These are phyloP conservation scores for Anhinga rufa DNA, from an alignment of 2,113 vertebrate species.

Conservation along the genomic window DNA sequence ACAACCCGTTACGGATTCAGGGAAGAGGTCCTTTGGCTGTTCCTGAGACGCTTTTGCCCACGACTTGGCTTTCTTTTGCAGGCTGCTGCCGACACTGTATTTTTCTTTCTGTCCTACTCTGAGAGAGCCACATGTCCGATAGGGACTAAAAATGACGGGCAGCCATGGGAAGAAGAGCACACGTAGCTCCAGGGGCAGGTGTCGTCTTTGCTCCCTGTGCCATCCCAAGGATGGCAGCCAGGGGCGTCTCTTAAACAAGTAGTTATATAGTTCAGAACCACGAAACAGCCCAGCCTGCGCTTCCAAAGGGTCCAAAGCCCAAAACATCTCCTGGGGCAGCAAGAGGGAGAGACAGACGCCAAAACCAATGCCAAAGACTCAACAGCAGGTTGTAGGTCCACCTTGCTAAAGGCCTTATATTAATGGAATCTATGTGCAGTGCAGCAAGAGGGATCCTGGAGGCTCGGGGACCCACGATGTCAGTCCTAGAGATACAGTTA, in stretches of 20 bases:
- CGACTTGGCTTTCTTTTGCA: background rate
- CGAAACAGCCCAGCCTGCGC: background rate
- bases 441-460: background rate
- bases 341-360: background rate
- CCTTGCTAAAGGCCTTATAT: background rate
- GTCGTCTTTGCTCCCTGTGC: background rate
- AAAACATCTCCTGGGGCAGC: background rate
- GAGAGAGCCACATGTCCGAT: background rate
- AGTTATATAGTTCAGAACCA: background rate
- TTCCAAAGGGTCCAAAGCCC: background rate
- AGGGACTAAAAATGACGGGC: background rate
- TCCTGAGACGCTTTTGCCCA: background rate
- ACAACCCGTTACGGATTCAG: background rate
- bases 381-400: background rate
- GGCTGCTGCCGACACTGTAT: background rate
- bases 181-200: background rate
- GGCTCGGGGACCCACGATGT: background rate
- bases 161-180: background rate
- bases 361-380: background rate
- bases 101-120: background rate
- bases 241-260: background rate
- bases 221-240: background rate
- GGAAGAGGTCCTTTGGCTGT: background rate
- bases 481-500: background rate
- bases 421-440: background rate